Evolutionary conservation across 1,140 invertebrate genomes (phyloP), one percentile per base, ranked within the genome.

Genomic region (Lepidostoma basale): DNA sequence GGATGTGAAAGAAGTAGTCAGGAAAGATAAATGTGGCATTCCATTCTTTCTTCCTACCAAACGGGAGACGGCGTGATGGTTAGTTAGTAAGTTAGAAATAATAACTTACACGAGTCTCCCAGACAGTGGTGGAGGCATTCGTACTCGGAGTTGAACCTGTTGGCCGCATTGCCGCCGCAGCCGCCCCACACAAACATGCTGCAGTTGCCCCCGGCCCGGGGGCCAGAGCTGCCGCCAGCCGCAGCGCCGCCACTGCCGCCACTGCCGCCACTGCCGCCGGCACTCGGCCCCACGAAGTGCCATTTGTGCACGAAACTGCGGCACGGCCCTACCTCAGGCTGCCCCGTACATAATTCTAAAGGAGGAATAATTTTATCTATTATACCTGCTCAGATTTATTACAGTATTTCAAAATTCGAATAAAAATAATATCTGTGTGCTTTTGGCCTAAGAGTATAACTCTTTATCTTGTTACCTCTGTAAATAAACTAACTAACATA

Each of bases 171-270:
- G 20, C 90, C 91, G 40, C 86, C 83, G 76, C 92, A 94, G 25
- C 92, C 92, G 45, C 90, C 89, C 82, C 90, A 95, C 20, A 86
- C 83, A 74, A 95, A 95, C 52, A 85, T 86, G 49, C 79, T 81
- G 78, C 93, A 95, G 18, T 84, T 73, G 8, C 72, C 72, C 14
- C 64, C 39, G 39, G 62, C 64, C 2, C n/a, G n/a, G n/a, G n/a
- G n/a, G n/a, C n/a, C n/a, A n/a, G n/a, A n/a, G n/a, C n/a, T n/a
- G n/a, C n/a, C n/a, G n/a, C n/a, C n/a, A n/a, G n/a, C n/a, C n/a
- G n/a, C n/a, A n/a, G n/a, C n/a, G n/a, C n/a, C n/a, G n/a, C n/a
- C n/a, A n/a, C n/a, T n/a, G n/a, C n/a, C n/a, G n/a, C n/a, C n/a
- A n/a, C n/a, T n/a, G 16, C 49, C 67, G 14, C 56, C 56, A 16